phyloP scores from a whole-genome alignment of 2,113 vertebrate genomes.

The Neodontobutis hainanensis region DNA sequence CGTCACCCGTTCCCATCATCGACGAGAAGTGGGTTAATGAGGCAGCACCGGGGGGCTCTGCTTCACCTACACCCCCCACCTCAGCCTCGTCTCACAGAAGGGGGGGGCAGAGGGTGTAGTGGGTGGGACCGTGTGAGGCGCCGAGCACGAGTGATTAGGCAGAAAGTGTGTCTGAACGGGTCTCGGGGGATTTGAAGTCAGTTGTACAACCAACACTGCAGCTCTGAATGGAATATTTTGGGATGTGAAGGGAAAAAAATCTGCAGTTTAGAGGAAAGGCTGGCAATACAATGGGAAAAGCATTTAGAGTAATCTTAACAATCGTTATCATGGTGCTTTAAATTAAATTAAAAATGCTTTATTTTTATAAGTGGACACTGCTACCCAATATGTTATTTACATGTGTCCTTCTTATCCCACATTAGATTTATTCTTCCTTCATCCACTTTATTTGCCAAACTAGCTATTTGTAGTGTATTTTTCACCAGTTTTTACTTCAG shows the following conservation, averaged over 20 bases:
- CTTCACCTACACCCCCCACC: slow-evolving; percentile 47
- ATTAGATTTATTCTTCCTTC: too few relatives aligned
- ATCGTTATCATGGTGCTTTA: too few relatives aligned
- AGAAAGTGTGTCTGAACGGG: slow-evolving; percentile 22
- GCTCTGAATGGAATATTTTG: slow-evolving; percentile 17
- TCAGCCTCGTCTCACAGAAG: slow-evolving; percentile 21
- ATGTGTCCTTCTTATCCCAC: too few relatives aligned
- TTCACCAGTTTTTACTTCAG: too few relatives aligned
- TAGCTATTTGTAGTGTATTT: too few relatives aligned
- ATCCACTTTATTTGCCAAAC: too few relatives aligned
- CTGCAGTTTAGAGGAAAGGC: too few relatives aligned
- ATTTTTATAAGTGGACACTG: too few relatives aligned
- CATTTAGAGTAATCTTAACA: too few relatives aligned
- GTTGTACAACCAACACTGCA: slow-evolving; percentile 23
- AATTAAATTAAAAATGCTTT: too few relatives aligned
- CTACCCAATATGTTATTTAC: too few relatives aligned
- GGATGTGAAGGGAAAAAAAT: slow-evolving; percentile 12
- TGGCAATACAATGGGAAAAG: too few relatives aligned
- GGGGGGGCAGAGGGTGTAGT: not conserved
- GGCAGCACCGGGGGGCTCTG: slow-evolving; percentile 47
- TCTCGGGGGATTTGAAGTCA: slow-evolving; percentile 17
- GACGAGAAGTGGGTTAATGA: slow-evolving; percentile 72
- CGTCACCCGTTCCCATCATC: slow-evolving; percentile 37
- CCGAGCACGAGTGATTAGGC: slow-evolving; percentile 46
- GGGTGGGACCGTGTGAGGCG: slow-evolving; percentile 14